These are phyloP conservation scores for Bombus ignitus DNA, from an alignment of 1,140 invertebrate species.

Conservation along the genomic window DNA sequence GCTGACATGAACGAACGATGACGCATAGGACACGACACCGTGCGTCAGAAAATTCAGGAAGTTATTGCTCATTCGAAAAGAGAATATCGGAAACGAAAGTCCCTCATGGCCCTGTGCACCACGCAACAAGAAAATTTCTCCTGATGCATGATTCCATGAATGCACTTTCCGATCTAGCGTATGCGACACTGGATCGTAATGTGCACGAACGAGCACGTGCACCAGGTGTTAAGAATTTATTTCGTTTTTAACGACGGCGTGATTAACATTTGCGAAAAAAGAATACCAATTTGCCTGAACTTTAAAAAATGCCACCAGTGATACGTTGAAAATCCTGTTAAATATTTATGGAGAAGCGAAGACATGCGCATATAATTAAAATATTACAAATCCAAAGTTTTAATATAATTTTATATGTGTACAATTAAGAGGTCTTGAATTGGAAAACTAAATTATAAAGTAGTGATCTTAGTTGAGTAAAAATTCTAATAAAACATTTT, in stretches of 20 bases:
- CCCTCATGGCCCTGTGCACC: constrained; percentile 39
- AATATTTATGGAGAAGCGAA: neutral
- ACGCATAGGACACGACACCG: neutral
- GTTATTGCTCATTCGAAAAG: constrained; percentile 59
- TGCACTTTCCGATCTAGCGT: constrained; percentile 45
- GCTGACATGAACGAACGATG: constrained; percentile 32
- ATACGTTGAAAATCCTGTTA: neutral
- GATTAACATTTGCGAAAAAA: neutral
- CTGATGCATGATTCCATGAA: constrained; percentile 68
- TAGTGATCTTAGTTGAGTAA: neutral
- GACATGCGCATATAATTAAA: no score
- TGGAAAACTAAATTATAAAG: no score
- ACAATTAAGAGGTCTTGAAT: no score
- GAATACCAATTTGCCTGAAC: neutral
- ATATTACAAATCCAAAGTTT: no score
- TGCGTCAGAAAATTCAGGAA: constrained; percentile 44
- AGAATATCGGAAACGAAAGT: constrained; percentile 60
- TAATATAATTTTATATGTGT: no score
- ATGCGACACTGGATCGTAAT: constrained; percentile 29
- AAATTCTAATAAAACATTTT: neutral
- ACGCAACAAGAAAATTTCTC: constrained; percentile 72
- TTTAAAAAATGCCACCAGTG: neutral
- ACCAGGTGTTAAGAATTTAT: constrained; percentile 41
- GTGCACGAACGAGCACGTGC: constrained; percentile 15
- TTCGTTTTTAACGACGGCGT: neutral